Conservation (phyloP, 1,140 invertebrate genomes). For the Drusus annulatus region DNA sequence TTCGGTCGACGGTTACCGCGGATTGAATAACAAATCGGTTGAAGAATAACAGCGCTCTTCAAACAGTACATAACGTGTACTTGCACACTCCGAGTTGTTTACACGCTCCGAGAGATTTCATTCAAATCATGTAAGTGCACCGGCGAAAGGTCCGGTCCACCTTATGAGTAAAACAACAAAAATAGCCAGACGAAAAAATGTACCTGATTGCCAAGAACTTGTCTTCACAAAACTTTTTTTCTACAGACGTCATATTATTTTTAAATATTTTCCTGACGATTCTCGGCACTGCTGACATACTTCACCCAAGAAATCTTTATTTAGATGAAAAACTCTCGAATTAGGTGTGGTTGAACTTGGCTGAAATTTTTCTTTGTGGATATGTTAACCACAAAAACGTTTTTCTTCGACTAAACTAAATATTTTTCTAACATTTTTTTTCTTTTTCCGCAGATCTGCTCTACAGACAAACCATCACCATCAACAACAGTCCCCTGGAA, state of each 20-base stretch:
- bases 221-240: background rate
- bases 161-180: conserved; percentile 2
- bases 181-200: background rate
- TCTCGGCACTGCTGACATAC: conserved; percentile 2
- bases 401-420: background rate
- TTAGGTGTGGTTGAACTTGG: background rate
- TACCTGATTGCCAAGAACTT: background rate
- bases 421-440: conserved; percentile 53
- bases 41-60: conserved; percentile 9
- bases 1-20: background rate
- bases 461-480: conserved; percentile 81
- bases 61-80: conserved; percentile 3
- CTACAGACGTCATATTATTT: conserved; percentile 4
- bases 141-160: too few relatives aligned
- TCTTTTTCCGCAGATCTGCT: conserved; percentile 77
- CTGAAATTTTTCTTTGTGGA: too few relatives aligned
- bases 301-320: conserved; percentile 22
- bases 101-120: background rate
- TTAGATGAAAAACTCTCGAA: conserved; percentile 24
- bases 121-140: conserved; percentile 25
- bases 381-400: too few relatives aligned
- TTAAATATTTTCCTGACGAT: background rate
- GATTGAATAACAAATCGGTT: conserved; percentile 8
- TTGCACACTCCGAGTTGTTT: background rate
- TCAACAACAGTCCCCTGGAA: conserved; percentile 80